Evolutionary conservation across 2,797 vertebrate species (phyloP), one percentile per base, ranked within the genome.

Genomic region (Enteromius mattozi): DNA sequence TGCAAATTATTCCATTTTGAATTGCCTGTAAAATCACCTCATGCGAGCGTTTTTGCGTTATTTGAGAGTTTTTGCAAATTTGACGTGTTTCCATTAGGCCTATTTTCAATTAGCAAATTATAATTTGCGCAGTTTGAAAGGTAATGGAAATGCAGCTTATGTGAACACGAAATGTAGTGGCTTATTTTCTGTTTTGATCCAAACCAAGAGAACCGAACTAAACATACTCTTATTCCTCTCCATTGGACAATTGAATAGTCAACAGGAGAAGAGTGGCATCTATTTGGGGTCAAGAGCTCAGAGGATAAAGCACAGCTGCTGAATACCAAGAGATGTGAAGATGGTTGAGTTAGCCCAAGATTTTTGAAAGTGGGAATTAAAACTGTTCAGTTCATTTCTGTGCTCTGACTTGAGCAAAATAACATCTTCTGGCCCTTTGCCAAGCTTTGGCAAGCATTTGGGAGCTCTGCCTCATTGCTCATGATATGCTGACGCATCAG

Each of bases 401-500:
- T 0, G 45, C 21, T 54, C 66, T 69, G 5, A 54, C 78, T 42
- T 70, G 65, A 69, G 30, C 47, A 69, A 54, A 69, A 69, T 17
- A 78, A 45, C 56, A 63, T 45, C 0, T 63, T 63, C 27, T 63
- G 56, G 76, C 76, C 24, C 8, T 63, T 16, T 78, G 24, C 76
- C 76, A 35, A 82, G n/a, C 27, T 82, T 19, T 82, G 27, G 40
- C 27, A 82, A 74, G 54, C 47, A 8, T 75, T 75, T 66, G 33
- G 33, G 70, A 51, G 40, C 59, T 27, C 45, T 51, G 30, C 71
- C 72, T 76, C 30, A 83, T 54, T 76, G 61, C 71, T 76, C n/a
- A 78, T 65, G 59, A 45, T 47, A 27, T 66, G 81, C 71, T 83
- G 45, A 83, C 1, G 19, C 70, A 74, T 68, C n/a, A 76, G 45